Conservation (phyloP, 2,113 vertebrate species). For the Mastomys natalensis region DNA sequence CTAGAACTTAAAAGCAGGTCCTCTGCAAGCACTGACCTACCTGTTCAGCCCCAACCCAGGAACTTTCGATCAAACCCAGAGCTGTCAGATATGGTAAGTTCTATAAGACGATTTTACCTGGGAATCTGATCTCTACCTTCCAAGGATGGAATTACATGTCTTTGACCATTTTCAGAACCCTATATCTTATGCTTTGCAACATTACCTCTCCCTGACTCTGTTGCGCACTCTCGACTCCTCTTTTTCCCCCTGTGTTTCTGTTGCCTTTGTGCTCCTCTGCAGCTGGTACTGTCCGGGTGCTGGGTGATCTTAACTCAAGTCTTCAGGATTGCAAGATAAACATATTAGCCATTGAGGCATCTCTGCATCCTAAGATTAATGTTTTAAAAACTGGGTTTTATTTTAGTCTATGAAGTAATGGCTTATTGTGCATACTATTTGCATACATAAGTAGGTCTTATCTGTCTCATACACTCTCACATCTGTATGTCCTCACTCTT, state of each 20-base stretch:
- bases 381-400: background rate
- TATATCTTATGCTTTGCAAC: background rate
- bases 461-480: background rate
- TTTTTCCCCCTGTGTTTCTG: background rate
- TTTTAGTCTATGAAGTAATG: background rate
- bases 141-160: background rate
- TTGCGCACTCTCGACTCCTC: background rate
- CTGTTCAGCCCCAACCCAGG: background rate
- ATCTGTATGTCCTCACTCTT: background rate
- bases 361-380: background rate
- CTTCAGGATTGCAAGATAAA: background rate
- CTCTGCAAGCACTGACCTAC: background rate
- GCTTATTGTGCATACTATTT: no score
- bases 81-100: background rate
- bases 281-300: background rate
- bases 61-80: background rate
- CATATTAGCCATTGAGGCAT: no score
- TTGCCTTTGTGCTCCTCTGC: background rate
- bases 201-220: background rate
- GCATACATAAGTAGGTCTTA: no score
- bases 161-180: no score
- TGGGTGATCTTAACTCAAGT: background rate
- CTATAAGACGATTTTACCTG: background rate
- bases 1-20: background rate
- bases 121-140: background rate